phyloP scores from a whole-genome alignment of 2,888 invertebrate species.

The Exephanes ischioxanthus region DNA sequence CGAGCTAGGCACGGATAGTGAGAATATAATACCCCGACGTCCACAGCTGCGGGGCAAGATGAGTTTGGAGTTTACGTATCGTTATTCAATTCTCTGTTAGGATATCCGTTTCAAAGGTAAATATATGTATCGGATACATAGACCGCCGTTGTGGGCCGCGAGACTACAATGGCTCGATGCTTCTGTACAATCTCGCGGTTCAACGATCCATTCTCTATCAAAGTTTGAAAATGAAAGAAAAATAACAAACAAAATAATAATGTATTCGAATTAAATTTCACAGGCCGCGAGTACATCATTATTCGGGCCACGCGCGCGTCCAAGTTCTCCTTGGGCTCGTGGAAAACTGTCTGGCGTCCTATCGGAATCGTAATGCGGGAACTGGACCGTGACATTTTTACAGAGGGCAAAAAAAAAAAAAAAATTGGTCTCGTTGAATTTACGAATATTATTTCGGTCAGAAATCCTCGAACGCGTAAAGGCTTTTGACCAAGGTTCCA shows the following conservation, averaged over 20 bases:
- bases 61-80: slow-evolving; percentile 15
- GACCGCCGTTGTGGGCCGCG: background rate
- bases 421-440: background rate
- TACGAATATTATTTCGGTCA: background rate
- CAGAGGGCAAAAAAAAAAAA: slow-evolving; percentile 1
- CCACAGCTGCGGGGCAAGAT: background rate
- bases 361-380: background rate
- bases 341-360: background rate
- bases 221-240: background rate
- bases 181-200: slow-evolving; percentile 5
- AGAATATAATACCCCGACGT: background rate
- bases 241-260: background rate
- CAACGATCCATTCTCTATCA: slow-evolving; percentile 28
- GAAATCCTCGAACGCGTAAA: background rate
- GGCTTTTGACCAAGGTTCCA: slow-evolving; percentile 15
- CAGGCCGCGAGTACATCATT: background rate
- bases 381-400: background rate
- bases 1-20: background rate
- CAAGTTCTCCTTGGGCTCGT: background rate
- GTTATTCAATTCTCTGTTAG: slow-evolving; percentile 23
- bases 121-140: background rate
- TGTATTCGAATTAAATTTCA: background rate
- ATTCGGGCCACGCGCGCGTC: background rate
- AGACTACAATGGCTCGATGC: slow-evolving; percentile 11
- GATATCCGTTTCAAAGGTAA: slow-evolving; percentile 34